These are phyloP conservation scores for Drosophila paramelanica DNA, from an alignment of 2,888 invertebrate species.

Conservation along the genomic window DNA sequence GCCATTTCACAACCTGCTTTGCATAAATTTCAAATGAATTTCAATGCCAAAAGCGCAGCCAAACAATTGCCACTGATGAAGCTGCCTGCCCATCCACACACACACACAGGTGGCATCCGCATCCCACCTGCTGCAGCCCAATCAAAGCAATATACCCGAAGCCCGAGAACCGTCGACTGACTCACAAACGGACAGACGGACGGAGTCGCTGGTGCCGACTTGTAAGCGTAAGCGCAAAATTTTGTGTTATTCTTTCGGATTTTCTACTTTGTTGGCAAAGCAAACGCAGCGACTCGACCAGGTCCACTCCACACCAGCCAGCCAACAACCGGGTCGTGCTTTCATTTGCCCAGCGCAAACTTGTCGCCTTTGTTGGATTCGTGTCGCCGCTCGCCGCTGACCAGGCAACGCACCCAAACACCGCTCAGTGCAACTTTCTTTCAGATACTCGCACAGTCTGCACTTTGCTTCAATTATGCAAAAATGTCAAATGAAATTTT, in stretches of 20 bases:
- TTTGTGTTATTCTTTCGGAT: constrained; percentile 83
- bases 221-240: constrained; percentile 69
- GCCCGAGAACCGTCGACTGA: background rate
- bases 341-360: constrained; percentile 75
- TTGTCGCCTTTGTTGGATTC: constrained; percentile 78
- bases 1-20: constrained; percentile 59
- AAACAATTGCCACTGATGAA: constrained; percentile 73
- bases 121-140: constrained; percentile 18
- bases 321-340: constrained; percentile 40
- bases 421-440: constrained; percentile 27
- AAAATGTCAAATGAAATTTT: constrained; percentile 84
- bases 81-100: constrained; percentile 21
- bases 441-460: constrained; percentile 35
- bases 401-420: constrained; percentile 29
- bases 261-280: constrained; percentile 83
- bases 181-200: background rate
- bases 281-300: constrained; percentile 56
- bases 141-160: constrained; percentile 32
- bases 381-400: constrained; percentile 46
- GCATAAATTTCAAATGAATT: constrained; percentile 78
- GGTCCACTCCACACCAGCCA: background rate
- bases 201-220: constrained; percentile 10
- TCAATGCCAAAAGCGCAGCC: constrained; percentile 72
- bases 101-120: constrained; percentile 27
- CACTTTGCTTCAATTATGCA: constrained; percentile 76